phyloP scores from a whole-genome alignment of 2,888 invertebrate species.

The Syrista parreyssii region DNA sequence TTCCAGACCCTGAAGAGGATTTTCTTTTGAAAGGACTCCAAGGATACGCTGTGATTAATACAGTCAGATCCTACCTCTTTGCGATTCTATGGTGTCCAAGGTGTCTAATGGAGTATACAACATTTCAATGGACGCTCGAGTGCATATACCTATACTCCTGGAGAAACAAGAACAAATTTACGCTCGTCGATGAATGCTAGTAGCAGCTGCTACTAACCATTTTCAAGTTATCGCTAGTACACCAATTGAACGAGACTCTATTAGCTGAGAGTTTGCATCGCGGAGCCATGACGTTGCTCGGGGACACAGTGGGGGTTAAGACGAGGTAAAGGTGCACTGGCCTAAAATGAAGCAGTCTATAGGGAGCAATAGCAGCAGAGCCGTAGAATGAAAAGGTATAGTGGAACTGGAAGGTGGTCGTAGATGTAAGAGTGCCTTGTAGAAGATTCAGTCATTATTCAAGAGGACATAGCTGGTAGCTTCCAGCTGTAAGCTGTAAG shows the following conservation, averaged over 20 bases:
- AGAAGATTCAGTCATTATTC: background rate
- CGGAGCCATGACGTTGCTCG: background rate
- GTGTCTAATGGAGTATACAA: background rate
- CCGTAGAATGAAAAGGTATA: background rate
- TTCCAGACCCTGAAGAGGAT: background rate
- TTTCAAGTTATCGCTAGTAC: background rate
- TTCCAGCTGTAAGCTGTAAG: background rate
- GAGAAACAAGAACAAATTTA: background rate
- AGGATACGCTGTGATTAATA: background rate
- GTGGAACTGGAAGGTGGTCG: background rate
- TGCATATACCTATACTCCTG: background rate
- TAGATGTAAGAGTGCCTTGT: background rate
- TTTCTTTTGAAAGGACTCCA: background rate
- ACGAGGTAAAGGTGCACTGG: background rate
- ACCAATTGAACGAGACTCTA: background rate
- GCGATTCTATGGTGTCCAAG: background rate
- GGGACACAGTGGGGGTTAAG: background rate
- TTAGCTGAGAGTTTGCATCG: background rate
- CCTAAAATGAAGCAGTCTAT: background rate
- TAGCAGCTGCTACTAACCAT: background rate
- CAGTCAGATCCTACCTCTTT: background rate
- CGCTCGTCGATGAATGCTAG: background rate
- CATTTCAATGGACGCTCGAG: background rate
- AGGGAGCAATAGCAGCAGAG: background rate
- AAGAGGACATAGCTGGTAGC: background rate